A percentile compares a stretch with the other conserved stretches of the same genome.
Evolutionary conservation across 1,140 invertebrate genomes (phyloP).

Genomic region (Dysdera silvatica): DNA sequence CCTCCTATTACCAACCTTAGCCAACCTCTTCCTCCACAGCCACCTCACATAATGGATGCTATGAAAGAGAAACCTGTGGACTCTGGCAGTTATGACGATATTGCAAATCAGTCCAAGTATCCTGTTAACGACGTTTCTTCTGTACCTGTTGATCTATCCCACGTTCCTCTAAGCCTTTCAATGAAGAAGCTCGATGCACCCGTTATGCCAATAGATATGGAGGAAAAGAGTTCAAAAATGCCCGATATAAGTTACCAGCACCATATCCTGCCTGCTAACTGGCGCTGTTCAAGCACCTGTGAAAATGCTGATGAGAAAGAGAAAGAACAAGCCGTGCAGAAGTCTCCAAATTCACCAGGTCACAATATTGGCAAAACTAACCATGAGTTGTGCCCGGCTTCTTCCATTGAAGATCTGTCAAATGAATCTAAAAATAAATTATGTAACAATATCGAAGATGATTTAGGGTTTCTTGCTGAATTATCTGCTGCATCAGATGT

Average conservation of each 20-base stretch:
- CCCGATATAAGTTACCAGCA: conserved; percentile 17
- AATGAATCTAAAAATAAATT: conserved; percentile 29
- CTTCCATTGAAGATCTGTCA: conserved; percentile 24
- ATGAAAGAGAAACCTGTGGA: background rate
- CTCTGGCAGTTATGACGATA: background rate
- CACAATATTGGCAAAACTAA: no score
- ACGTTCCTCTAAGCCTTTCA: conserved; percentile 9
- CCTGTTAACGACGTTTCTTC: conserved; percentile 9
- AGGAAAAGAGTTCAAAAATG: conserved; percentile 3
- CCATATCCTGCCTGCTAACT: no score
- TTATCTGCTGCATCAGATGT: conserved; percentile 24
- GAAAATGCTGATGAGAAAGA: no score
- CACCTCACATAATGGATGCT: conserved; percentile 1
- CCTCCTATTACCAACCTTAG: conserved; percentile 19
- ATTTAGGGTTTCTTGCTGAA: conserved; percentile 32
- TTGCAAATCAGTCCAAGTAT: no score
- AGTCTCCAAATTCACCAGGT: no score
- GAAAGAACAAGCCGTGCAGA: no score
- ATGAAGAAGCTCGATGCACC: conserved; percentile 10
- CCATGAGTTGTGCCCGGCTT: conserved; percentile 10
- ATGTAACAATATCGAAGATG: conserved; percentile 32
- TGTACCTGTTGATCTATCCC: conserved; percentile 18
- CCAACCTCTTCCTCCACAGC: conserved; percentile 2
- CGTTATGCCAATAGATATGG: no score
- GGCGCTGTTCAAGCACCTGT: no score